Percentiles rank a stretch among this genome's conserved stretches.
Conservation (phyloP, 2,797 vertebrate species). For the Coilia nasus region DNA sequence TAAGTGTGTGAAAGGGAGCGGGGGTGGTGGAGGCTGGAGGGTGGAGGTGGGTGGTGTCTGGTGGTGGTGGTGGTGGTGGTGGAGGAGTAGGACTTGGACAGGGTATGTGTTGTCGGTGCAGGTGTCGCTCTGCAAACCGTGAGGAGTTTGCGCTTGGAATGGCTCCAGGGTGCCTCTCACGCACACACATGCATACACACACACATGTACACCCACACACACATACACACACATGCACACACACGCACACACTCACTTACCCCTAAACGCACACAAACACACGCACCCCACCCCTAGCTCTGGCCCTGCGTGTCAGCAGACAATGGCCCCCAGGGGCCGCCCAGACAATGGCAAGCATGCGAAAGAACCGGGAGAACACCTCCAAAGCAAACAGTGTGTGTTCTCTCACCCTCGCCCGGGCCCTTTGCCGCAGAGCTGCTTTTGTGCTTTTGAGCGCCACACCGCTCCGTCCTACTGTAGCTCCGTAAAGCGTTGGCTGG, state of each 20-base stretch:
- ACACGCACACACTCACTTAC: too few relatives aligned
- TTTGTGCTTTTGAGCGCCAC: conserved; percentile 60
- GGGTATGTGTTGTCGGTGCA: conserved; percentile 57
- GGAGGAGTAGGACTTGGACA: not conserved
- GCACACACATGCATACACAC: conserved; percentile 58
- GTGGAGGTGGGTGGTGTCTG: too few relatives aligned
- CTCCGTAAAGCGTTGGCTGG: not conserved
- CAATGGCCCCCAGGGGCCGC: conserved; percentile 73
- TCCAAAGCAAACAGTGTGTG: conserved; percentile 77
- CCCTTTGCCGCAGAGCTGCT: conserved; percentile 69
- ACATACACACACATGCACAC: not conserved
- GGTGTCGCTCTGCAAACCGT: conserved; percentile 66
- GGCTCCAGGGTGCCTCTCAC: conserved; percentile 69
- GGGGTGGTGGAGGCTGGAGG: conserved; percentile 30
- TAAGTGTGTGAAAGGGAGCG: conserved; percentile 57
- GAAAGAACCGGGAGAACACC: conserved; percentile 78
- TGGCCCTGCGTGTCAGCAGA: conserved; percentile 78
- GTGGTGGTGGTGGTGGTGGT: too few relatives aligned
- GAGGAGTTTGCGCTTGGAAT: conserved; percentile 55
- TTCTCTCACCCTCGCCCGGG: not conserved
- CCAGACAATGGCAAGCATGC: conserved; percentile 73
- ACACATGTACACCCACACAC: not conserved
- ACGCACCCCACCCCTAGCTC: conserved; percentile 45
- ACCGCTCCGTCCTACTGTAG: not conserved
- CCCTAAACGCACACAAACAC: not conserved